Base-by-base conservation (phyloP, 2,797 vertebrate genomes). In the Toxotes lorentzi region DNA sequence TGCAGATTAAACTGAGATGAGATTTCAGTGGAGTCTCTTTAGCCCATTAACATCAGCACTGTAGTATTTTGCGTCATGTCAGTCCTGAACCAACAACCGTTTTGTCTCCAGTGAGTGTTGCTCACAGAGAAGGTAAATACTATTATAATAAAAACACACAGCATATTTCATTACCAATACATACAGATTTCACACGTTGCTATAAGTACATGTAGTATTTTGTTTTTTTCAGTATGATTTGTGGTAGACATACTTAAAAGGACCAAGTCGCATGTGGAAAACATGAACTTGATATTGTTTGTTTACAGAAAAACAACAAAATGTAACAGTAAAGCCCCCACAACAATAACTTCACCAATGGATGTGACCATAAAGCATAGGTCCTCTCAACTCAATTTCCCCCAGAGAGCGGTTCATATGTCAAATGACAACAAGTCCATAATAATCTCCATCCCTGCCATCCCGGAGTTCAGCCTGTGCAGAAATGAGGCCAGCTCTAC, bases 401-500 rank as follows among this genome's bases (percentile, higher is more conserved):
- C 73, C 70, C 35, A 5, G 78, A 70, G 76, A 79, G 61, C 32
- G 13, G 67, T 73, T 47, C 5, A 19, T 35, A 73, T 79, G 67
- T 89, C 77, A 67, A 78, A 82, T 19, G 70, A 83, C 78, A 87
- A 79, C 82, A 57, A 48, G 82, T 40, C 62, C 60, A n/a, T 78
- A 73, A 82, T 58, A 59, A 73, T 73, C 58, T 21, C 45, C 63
- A 27, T 84, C 73, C 73, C 53, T 67, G 62, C 69, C 65, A 16
- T 82, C 77, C 68, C 51, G 30, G 53, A 84, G 78, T 85, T 88
- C 89, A 80, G 78, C 53, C 53, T 53, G 63, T 5, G 70, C 81
- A 24, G 73, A 83, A 90, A 85, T 86, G 81, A 89, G 84, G 76
- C 79, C 86, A 73, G 68, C 71, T 83, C 66, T 51, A 70, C 88